These are phyloP conservation scores for Egretta garzetta DNA, from an alignment of 2,113 vertebrate species.

Conservation along the genomic window DNA sequence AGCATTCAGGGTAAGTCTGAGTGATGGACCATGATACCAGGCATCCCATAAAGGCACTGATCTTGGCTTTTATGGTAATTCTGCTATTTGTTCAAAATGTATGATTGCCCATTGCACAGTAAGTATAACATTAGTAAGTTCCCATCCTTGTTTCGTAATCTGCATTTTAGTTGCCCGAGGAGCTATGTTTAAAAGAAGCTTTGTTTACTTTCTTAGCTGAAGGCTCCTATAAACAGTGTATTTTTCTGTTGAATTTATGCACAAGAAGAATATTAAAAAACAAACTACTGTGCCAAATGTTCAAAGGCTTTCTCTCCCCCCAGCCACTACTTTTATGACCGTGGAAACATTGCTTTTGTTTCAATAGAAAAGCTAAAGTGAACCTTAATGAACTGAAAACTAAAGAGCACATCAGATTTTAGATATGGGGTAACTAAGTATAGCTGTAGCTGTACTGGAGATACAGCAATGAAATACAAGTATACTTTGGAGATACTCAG, in stretches of 20 bases:
- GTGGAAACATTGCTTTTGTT: not conserved
- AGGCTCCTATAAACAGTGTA: not conserved
- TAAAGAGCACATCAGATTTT: not conserved
- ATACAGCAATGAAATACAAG: not conserved
- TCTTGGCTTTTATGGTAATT: not conserved
- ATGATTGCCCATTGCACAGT: not conserved
- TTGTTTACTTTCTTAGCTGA: slow-evolving; percentile 17
- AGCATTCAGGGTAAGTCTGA: not conserved
- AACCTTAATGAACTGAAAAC: slow-evolving; percentile 9
- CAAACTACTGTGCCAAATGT: not conserved
- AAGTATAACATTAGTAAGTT: not conserved
- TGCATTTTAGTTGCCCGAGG: not conserved
- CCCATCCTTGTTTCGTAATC: not conserved
- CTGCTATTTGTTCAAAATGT: not conserved
- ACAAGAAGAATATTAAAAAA: not conserved
- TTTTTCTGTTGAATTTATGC: not conserved
- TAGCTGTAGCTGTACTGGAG: not conserved
- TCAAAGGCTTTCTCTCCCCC: not conserved
- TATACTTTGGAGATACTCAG: not conserved
- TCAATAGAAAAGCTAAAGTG: not conserved
- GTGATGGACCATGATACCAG: not conserved
- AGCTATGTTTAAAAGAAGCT: not conserved
- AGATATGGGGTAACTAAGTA: not conserved
- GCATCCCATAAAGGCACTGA: not conserved
- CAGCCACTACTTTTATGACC: not conserved